Percentiles rank a stretch among this genome's conserved stretches.
Evolutionary conservation across 2,888 invertebrate species (phyloP).

Genomic region (Ophion costatus): DNA sequence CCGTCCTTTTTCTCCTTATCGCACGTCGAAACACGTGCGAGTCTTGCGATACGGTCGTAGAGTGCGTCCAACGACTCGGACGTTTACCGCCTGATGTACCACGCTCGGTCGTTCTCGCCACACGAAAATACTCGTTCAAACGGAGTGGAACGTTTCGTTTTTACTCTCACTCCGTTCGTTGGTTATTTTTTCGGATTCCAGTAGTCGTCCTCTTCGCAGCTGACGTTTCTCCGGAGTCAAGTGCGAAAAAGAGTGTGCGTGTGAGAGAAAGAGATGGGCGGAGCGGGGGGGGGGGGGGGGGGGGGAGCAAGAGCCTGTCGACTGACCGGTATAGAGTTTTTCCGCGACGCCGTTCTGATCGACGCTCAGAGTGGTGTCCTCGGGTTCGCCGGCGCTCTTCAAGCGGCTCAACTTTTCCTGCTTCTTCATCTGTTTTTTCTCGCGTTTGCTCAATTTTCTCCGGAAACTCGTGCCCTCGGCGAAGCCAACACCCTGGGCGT

Average conservation of each 20-base stretch:
- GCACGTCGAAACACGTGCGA: constrained; percentile 12
- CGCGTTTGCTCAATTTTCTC: constrained; percentile 97
- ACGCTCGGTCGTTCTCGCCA: neutral
- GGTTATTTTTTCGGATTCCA: neutral
- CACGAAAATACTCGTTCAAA: neutral
- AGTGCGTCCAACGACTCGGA: neutral
- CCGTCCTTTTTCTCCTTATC: constrained; percentile 60
- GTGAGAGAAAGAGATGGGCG: neutral
- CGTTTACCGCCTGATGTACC: neutral
- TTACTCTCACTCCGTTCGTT: neutral
- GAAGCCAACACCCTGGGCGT: constrained; percentile 87
- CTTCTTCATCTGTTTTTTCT: constrained; percentile 99
- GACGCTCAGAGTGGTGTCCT: constrained; percentile 84
- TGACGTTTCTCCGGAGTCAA: neutral
- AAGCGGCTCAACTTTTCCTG: constrained; percentile 94
- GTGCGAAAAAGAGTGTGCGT: neutral
- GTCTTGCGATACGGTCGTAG: constrained; percentile 7
- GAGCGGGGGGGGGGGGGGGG: neutral
- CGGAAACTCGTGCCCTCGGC: constrained; percentile 93
- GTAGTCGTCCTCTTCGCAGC: neutral
- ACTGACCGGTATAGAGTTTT: constrained; percentile 93
- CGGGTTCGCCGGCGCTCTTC: constrained; percentile 87
- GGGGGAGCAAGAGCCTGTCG: neutral
- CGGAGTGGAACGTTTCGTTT: neutral
- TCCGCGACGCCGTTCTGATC: constrained; percentile 94